Base-by-base conservation (phyloP, 2,888 invertebrate genomes). In the Cosmopolites sordidus region DNA sequence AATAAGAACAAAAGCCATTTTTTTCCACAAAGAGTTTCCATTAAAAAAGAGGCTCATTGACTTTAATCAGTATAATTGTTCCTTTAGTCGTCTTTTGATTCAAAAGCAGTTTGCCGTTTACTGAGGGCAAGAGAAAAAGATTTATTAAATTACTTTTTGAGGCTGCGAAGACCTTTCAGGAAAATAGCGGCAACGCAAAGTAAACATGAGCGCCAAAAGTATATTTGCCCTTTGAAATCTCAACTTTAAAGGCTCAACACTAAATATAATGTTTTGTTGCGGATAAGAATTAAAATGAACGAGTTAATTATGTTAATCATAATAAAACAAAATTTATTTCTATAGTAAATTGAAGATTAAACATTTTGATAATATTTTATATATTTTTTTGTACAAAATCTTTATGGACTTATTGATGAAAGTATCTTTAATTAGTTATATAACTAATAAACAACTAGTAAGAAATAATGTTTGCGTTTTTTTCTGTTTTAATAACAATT, bases 11-110 rank as follows among this genome's bases (percentile, higher is more conserved):
- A 33, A 33, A 33, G 33, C 33, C 33, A 12, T 45, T 22, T 14
- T 38, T n/a, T n/a, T 11, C 37, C 12, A 38, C 45, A 45, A 45
- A 45, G 45, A 29, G 43, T 43, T 43, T 33, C 43, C 16, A 15
- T 43, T 43, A 29, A 29, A 43, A 43, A 43, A 29, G 30, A 29
- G 22, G 15, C 43, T 43, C 43, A 46, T 46, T 39, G 39, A 46
- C 46, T 46, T 46, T 46, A 46, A 46, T 46, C 46, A 39, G 39
- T 15, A 27, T 39, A 46, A 46, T 46, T 38, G 46, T 16, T 46
- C 12, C 45, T 46, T 46, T 39, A 27, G 33, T 22, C 39, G 38
- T 39, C 46, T 46, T 33, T 45, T 39, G 46, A 46, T 39, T 17
- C 18, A 39, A 46, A 38, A 45, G 45, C 45, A 45, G 45, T 37